Conservation (phyloP, 2,797 vertebrate species). For the Lophotriccus pileatus region DNA sequence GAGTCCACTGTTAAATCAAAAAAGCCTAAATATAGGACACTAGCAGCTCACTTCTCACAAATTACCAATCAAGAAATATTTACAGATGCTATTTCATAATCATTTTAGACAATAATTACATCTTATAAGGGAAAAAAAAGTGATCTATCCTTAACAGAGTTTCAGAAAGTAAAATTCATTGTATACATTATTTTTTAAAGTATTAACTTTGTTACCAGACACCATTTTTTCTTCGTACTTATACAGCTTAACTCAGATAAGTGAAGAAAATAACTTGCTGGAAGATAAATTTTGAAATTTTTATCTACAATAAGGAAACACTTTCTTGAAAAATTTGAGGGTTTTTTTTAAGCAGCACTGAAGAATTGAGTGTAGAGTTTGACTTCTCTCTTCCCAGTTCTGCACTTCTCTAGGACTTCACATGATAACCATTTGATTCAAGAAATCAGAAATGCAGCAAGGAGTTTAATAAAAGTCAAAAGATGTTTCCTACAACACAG, state of each 20-base stretch:
- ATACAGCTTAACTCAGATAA: not conserved
- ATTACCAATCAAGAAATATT: not conserved
- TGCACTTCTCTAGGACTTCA: not conserved
- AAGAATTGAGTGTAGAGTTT: not conserved
- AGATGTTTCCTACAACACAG: not conserved
- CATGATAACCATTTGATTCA: conserved; percentile 11
- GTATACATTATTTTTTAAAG: not conserved
- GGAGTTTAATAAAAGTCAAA: conserved; percentile 21
- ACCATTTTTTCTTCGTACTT: not conserved
- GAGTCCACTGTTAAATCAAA: not conserved
- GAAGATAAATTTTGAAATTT: not conserved
- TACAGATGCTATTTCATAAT: not conserved
- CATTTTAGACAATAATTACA: not conserved
- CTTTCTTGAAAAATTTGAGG: not conserved
- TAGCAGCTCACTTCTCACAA: not conserved
- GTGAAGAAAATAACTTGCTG: not conserved
- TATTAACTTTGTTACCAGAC: not conserved
- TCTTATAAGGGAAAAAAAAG: not conserved
- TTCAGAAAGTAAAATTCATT: not conserved
- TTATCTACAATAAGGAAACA: not conserved
- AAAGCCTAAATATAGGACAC: not conserved
- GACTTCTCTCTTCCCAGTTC: not conserved
- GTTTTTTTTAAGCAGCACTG: not conserved
- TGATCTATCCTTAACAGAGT: not conserved
- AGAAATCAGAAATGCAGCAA: not conserved